These are phyloP conservation scores for Labrus mixtus DNA, from an alignment of 2,113 vertebrate genomes.

Conservation along the genomic window DNA sequence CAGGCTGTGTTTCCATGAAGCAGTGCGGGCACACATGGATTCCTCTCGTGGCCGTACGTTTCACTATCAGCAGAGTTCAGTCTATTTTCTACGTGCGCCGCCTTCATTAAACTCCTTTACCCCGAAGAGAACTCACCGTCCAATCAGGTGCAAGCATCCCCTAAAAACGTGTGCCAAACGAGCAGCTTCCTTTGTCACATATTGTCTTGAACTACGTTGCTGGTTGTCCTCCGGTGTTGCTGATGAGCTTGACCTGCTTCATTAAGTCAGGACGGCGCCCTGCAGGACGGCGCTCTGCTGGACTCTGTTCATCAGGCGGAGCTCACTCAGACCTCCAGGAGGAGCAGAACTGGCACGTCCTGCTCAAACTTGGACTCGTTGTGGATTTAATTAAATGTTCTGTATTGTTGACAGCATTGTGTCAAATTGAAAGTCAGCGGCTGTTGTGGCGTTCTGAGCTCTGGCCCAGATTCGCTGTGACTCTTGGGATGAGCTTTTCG, in stretches of 20 bases:
- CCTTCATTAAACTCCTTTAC: constrained; percentile 35
- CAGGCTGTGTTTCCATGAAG: constrained; percentile 32
- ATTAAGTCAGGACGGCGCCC: not conserved
- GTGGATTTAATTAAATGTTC: not conserved
- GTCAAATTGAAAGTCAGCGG: not conserved
- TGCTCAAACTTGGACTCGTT: not conserved
- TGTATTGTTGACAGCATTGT: not conserved
- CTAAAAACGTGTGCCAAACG: not conserved
- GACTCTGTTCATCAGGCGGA: not conserved
- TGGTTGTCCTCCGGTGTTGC: not conserved
- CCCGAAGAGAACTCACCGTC: not conserved
- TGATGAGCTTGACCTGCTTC: constrained; percentile 20
- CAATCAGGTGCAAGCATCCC: constrained; percentile 4
- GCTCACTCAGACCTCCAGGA: not conserved
- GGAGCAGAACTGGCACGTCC: not conserved
- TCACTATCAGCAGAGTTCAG: constrained; percentile 47
- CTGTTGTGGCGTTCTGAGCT: not conserved
- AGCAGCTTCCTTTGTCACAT: not conserved
- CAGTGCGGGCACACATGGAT: constrained; percentile 10
- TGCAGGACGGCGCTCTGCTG: not conserved
- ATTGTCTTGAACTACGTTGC: not conserved
- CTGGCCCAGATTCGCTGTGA: too few relatives aligned
- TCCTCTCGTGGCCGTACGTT: constrained; percentile 6
- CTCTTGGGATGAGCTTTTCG: not conserved
- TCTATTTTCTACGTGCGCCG: constrained; percentile 13